Conservation (phyloP, 2,888 invertebrate species). For the Oeneis ivallda region DNA sequence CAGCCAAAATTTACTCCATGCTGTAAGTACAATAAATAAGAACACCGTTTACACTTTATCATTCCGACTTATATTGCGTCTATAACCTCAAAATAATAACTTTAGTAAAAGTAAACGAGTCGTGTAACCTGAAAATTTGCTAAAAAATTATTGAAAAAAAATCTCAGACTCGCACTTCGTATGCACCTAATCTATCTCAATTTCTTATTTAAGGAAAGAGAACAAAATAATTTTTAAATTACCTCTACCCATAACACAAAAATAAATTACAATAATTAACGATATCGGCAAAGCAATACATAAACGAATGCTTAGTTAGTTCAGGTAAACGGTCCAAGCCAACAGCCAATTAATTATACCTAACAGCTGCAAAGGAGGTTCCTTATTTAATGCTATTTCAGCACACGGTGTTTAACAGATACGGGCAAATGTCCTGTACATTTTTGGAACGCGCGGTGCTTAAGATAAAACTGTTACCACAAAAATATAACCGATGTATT, state of each 20-base stretch:
- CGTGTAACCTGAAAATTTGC: too few relatives aligned
- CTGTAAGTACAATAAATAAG: conserved; percentile 29
- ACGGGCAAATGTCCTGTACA: conserved; percentile 24
- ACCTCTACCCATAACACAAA: too few relatives aligned
- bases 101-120: too few relatives aligned
- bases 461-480: not conserved
- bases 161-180: too few relatives aligned
- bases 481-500: not conserved
- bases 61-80: not conserved
- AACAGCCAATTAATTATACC: conserved; percentile 39
- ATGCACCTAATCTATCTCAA: too few relatives aligned
- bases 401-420: conserved; percentile 32
- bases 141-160: too few relatives aligned
- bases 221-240: too few relatives aligned
- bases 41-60: conserved; percentile 22
- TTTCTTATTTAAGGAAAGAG: too few relatives aligned
- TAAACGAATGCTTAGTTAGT: conserved; percentile 30
- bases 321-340: conserved; percentile 38
- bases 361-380: conserved; percentile 39
- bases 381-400: conserved; percentile 35
- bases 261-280: not conserved
- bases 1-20: conserved; percentile 34
- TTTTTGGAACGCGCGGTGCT: conserved; percentile 5
- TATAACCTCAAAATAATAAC: too few relatives aligned
- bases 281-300: conserved; percentile 3